These are phyloP conservation scores for Proctacanthus coquilletti DNA, from an alignment of 1,140 invertebrate genomes.

Conservation along the genomic window DNA sequence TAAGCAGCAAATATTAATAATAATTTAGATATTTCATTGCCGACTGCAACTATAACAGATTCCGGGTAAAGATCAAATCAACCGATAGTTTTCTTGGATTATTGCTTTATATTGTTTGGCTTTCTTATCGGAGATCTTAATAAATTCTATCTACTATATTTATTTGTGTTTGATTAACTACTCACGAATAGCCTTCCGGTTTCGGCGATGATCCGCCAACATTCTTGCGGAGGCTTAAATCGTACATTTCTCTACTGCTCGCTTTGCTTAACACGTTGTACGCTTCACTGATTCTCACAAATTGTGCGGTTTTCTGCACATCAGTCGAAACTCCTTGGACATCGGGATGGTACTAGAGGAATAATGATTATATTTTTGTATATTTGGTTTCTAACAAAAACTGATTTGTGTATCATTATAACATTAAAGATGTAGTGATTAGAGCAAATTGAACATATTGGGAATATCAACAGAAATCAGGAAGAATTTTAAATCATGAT, in stretches of 20 bases:
- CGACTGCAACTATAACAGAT: no score
- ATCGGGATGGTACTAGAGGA: slow-evolving; percentile 43
- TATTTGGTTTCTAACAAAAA: neutral
- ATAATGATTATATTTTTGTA: no score
- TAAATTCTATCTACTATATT: neutral
- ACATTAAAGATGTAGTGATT: no score
- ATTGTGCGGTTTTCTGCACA: slow-evolving; percentile 32
- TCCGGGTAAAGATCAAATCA: no score
- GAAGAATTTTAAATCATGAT: no score
- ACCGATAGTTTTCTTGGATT: no score
- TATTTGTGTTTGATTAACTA: neutral
- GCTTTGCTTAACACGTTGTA: slow-evolving; percentile 43
- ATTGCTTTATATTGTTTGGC: no score
- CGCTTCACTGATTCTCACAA: slow-evolving; percentile 46
- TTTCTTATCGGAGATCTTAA: no score
- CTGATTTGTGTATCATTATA: neutral
- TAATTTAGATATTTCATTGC: no score
- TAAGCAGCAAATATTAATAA: no score
- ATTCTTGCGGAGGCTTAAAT: slow-evolving; percentile 13
- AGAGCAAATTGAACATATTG: no score
- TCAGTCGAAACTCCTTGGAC: slow-evolving; percentile 34
- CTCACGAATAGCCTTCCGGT: slow-evolving; percentile 7
- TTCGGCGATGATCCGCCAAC: slow-evolving; percentile 1
- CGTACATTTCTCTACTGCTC: slow-evolving; percentile 37
- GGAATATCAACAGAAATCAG: no score